Evolutionary conservation across 1,140 invertebrate genomes (phyloP), one percentile per base, ranked within the genome.

Genomic region (Drosophila sp.): DNA sequence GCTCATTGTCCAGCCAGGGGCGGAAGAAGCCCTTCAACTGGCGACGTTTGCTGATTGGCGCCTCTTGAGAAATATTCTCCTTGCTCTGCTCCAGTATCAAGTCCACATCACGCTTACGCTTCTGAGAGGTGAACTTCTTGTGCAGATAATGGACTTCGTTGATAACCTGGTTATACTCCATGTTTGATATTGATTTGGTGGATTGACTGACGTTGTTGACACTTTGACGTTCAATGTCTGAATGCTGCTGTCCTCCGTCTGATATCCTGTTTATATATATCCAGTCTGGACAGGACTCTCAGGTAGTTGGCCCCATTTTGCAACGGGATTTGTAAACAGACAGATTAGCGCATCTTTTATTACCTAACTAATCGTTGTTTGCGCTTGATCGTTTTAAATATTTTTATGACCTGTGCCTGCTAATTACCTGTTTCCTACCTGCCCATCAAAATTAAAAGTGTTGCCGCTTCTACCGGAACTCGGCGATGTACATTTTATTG

Each of bases 241-340:
- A 86, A 86, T 86, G 81, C 56, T 72, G 48, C 18, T 32, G 4
- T 29, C 34, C 29, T 29, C 2, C 25, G 48, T 16, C 46, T 65
- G 65, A 80, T 86, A 69, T 80, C 74, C 70, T 81, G 58, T 72
- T 86, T 86, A 86, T 86, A 86, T 86, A 86, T 86, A 34, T 40
- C 11, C 51, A 25, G 29, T 27, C 36, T 14, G 43, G 46, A 3
- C 25, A 41, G 14, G 14, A 9, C 2, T 32, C 36, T 36, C 73
- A 84, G 80, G 81, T 84, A 84, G 73, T 7, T 25, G 11, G 62
- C 32, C 38, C 32, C 32, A 53, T 21, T 54, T 45, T 69, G 34
- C 25, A 6, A 25, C n/a, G 25, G 45, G 46, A 40, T 6, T 9
- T 46, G 72, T 66, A 53, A 75, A 82, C 72, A 84, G 53, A 73